Percentiles rank a stretch among this genome's conserved stretches.
Evolutionary conservation across 1,140 invertebrate genomes (phyloP).

Genomic region (Notospermus geniculatus): DNA sequence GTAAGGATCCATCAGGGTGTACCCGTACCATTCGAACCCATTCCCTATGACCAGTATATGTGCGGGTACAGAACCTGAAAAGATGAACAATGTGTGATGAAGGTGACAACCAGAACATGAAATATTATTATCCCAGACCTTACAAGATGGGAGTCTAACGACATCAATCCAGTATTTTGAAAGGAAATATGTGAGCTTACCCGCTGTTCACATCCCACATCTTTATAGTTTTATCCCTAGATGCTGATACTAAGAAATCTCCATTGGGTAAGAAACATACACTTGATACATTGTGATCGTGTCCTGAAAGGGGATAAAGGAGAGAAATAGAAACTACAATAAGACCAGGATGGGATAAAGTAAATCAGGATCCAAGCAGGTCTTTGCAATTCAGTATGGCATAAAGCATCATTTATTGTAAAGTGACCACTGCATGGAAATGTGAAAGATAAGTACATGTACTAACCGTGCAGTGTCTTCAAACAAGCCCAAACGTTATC

Average conservation of each 20-base stretch:
- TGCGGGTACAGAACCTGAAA: slow-evolving; percentile 90
- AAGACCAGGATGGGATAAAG: no score
- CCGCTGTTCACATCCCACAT: slow-evolving; percentile 96
- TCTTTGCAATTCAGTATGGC: no score
- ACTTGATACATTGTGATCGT: slow-evolving; percentile 98
- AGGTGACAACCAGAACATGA: no score
- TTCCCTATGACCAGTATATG: slow-evolving; percentile 90
- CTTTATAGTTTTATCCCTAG: slow-evolving; percentile 97
- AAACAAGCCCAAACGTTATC: slow-evolving; percentile 81
- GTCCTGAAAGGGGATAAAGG: slow-evolving; percentile 54
- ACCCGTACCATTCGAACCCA: slow-evolving; percentile 98
- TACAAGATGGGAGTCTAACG: no score
- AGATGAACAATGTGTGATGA: no score
- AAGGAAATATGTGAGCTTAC: no score
- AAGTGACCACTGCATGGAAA: no score
- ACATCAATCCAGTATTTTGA: no score
- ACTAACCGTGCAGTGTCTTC: slow-evolving; percentile 82
- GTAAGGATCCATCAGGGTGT: slow-evolving; percentile 83
- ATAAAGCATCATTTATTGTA: no score
- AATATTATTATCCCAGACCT: no score
- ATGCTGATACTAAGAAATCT: slow-evolving; percentile 92
- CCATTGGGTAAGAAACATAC: slow-evolving; percentile 93
- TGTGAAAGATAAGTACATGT: background rate
- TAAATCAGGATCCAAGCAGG: no score
- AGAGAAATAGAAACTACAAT: no score